Evolutionary conservation across 1,140 invertebrate species (phyloP).

Genomic region (Achatina immaculata): DNA sequence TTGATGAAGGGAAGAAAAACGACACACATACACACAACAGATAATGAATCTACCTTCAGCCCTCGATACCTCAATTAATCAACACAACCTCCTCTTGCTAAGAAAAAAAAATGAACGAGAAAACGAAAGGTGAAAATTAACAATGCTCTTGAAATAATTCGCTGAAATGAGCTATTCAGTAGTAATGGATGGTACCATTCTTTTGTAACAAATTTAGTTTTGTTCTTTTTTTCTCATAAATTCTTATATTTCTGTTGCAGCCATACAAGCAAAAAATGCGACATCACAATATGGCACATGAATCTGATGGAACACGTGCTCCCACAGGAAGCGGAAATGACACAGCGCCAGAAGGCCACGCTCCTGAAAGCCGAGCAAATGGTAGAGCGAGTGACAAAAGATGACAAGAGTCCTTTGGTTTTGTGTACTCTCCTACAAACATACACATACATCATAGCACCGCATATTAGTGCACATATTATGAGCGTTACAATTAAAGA

Average conservation of each 20-base stretch:
- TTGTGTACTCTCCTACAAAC: not conserved
- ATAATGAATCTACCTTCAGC: no score
- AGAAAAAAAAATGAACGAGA: no score
- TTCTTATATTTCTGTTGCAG: not conserved
- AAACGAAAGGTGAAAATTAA: no score
- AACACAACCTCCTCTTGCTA: no score
- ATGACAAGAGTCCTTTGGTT: not conserved
- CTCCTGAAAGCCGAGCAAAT: not conserved
- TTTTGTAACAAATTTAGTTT: no score
- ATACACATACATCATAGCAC: not conserved
- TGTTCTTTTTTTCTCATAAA: not conserved
- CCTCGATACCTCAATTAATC: no score
- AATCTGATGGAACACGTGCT: not conserved
- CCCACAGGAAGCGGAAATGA: constrained; percentile 6
- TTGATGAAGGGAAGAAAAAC: no score
- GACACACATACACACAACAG: no score
- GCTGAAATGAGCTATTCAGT: no score
- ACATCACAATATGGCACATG: constrained; percentile 2
- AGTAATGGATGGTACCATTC: no score
- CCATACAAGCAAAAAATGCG: not conserved
- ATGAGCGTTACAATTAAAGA: not conserved
- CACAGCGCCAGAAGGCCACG: not conserved
- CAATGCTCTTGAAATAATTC: no score
- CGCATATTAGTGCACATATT: not conserved
- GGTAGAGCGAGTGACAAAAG: not conserved